A percentile compares a stretch with the other conserved stretches of the same genome.
Evolutionary conservation across 1,140 invertebrate genomes (phyloP).

Genomic region (Achroia grisella): DNA sequence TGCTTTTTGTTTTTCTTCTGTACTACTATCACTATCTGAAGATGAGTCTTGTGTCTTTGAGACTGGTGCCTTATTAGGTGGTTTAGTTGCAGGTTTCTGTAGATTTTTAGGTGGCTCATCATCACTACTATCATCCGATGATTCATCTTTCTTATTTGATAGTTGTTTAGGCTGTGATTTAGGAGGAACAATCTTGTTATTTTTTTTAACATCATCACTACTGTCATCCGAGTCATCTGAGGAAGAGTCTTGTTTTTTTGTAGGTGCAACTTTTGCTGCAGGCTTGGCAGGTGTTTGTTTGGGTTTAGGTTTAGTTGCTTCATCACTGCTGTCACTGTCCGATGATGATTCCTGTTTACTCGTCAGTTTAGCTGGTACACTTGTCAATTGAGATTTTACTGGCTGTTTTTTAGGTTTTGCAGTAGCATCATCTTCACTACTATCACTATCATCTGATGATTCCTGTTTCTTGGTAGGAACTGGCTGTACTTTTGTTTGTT

Average conservation of each 20-base stretch:
- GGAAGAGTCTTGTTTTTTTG: constrained; percentile 23
- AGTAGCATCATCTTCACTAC: constrained; percentile 50
- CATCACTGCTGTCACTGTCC: constrained; percentile 28
- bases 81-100: not conserved
- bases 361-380: constrained; percentile 18
- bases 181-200: constrained; percentile 6
- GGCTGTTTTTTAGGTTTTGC: constrained; percentile 42
- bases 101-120: constrained; percentile 14
- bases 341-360: constrained; percentile 20
- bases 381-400: constrained; percentile 32
- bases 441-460: constrained; percentile 46
- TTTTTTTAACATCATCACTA: constrained; percentile 25
- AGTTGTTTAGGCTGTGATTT: constrained; percentile 6
- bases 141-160: constrained; percentile 12
- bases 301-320: constrained; percentile 14
- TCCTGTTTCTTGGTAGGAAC: constrained; percentile 24
- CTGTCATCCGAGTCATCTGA: constrained; percentile 33
- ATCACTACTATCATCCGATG: constrained; percentile 22
- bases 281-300: constrained; percentile 20
- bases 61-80: not conserved
- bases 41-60: constrained; percentile 24
- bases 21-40: constrained; percentile 10
- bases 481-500: constrained; percentile 14
- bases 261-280: constrained; percentile 7
- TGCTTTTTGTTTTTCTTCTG: constrained; percentile 7